Base-by-base conservation (phyloP, 2,113 vertebrate species). In the Sphyrna mokarran region DNA sequence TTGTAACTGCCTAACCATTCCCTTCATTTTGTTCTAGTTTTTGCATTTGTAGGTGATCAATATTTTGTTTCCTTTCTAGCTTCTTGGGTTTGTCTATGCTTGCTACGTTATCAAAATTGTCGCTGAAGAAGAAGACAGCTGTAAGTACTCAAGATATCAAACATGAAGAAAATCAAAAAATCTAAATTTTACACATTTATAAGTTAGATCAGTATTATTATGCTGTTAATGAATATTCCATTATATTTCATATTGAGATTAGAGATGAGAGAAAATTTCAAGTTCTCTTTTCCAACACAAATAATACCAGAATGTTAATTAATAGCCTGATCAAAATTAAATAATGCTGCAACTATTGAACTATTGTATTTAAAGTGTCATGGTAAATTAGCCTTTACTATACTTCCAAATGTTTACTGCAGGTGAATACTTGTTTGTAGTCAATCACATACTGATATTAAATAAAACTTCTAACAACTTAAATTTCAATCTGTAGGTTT, bases 61-160 rank as follows among this genome's bases (percentile, higher is more conserved):
- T 95, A 96, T 96, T 97, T 95, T 96, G 95, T 98, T 97, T 97
- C 96, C 97, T 97, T 98, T 98, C 97, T 97, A 99, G 99, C 97
- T 99, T 97, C 98, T 97, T 97, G 99, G 99, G 96, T 99, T 99
- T 97, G 98, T 99, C 98, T 99, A 99, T 96, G 98, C 99, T 98
- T 99, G 99, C 97, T 99, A 99, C 95, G 99, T 99, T 97, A 98
- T 99, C 98, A 99, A 99, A 98, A 98, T 99, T 96, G 99, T 99
- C 97, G 99, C 99, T 96, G 99, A 99, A 98, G 99, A 99, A 97
- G 99, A 99, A 96, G 99, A 99, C 97, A 99, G 99, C 98, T 99
- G 99, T 99, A 98, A 99, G 99, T 99, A 97, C 97, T 97, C 95
- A 96, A 96, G 96, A 95, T 97, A 95, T 40, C 43, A 95, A 54